Percentiles rank a stretch among this genome's conserved stretches.
phyloP scores from a whole-genome alignment of 2,888 invertebrate species.

The Crioceris asparagi region DNA sequence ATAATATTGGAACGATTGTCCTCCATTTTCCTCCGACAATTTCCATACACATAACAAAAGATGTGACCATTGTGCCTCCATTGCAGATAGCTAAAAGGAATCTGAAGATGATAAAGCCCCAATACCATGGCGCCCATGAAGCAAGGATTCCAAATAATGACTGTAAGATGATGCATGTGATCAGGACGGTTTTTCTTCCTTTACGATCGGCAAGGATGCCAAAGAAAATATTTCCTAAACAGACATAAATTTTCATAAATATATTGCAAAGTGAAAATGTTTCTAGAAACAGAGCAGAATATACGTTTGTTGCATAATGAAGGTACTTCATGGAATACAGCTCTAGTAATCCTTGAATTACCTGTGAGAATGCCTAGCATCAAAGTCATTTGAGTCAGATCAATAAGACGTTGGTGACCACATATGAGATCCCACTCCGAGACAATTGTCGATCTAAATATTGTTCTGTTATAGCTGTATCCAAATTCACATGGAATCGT shows the following conservation, averaged over 20 bases:
- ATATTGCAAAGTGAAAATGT: too few species aligned
- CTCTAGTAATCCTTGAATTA: too few species aligned
- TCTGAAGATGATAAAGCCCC: slow-evolving; percentile 43
- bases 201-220: slow-evolving; percentile 50
- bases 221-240: slow-evolving; percentile 45
- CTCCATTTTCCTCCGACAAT: slow-evolving; percentile 52
- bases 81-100: slow-evolving; percentile 49
- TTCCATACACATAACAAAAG: slow-evolving; percentile 57
- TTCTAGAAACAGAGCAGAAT: too few species aligned
- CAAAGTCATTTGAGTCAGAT: slow-evolving; percentile 48
- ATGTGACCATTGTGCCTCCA: slow-evolving; percentile 53
- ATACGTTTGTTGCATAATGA: background rate
- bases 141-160: slow-evolving; percentile 42
- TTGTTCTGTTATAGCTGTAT: slow-evolving; percentile 44
- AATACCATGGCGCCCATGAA: slow-evolving; percentile 44
- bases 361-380: slow-evolving; percentile 54
- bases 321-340: too few species aligned
- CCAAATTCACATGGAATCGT: slow-evolving; percentile 28
- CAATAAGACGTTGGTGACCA: slow-evolving; percentile 43
- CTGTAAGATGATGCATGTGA: slow-evolving; percentile 46
- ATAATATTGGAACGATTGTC: slow-evolving; percentile 48
- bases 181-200: slow-evolving; percentile 49
- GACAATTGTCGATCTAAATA: slow-evolving; percentile 51
- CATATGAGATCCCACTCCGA: slow-evolving; percentile 59
- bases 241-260: too few species aligned